Evolutionary conservation across 2,888 invertebrate species (phyloP), one percentile per base, ranked within the genome.

Genomic region (Allolobophora icterica): DNA sequence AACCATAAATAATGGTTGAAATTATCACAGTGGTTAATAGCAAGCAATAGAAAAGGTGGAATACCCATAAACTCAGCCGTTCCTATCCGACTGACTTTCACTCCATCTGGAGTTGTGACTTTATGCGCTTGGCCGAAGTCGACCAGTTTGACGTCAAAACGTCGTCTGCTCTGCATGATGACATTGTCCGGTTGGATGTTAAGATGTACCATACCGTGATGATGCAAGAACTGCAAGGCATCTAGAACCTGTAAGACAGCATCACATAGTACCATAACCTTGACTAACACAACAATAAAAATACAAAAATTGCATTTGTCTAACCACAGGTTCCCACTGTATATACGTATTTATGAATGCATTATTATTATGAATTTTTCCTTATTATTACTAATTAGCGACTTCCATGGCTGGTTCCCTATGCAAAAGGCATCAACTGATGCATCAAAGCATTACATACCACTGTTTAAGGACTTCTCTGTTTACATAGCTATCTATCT

Each of bases 171-270:
- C 3, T 97, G 97, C 97, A 99, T 98, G 13, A 99, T 98, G 42
- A 99, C 96, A 95, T 99, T 99, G 94, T 98, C 98, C 0, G 99
- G 99, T 95, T 99, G 98, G 45, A 93, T 91, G 93, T 95, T 95
- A 40, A 95, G 93, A 93, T 95, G 95, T 5, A 94, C 94, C 40
- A 95, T 93, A 21, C 98, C 98, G 94, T 98, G 96, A 97, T 98
- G 98, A 95, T 99, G 99, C 84, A 99, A 96, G 95, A 98, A 99
- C 95, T 99, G 98, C 0, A 99, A 96, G 0, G 97, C 99, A 94
- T 98, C 98, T 45, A 93, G 84, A 19, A 93, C 92, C 93, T 93
- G 91, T 11, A n/a, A 40, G 58, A 89, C 42, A 34, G 35, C 84
- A n/a, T 30, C 40, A 52, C 38, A 21, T 71, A 33, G 35, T 33